Conservation (phyloP, 2,113 vertebrate genomes). For the Mesitornis unicolor region DNA sequence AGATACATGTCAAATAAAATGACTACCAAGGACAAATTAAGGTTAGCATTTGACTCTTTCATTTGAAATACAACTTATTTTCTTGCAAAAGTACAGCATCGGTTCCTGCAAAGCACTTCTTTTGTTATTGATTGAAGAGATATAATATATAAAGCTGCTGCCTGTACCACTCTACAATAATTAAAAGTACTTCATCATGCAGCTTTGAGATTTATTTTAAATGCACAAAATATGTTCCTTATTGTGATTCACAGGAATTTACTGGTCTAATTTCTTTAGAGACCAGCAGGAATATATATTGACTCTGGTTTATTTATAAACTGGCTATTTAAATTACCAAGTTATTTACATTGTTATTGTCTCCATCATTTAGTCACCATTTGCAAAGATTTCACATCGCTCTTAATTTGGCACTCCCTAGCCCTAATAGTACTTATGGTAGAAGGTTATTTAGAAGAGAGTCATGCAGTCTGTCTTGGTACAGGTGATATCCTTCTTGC, state of each 20-base stretch:
- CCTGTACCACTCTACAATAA: constrained; percentile 63
- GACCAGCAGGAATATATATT: constrained; percentile 58
- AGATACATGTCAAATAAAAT: not conserved
- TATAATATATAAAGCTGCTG: constrained; percentile 66
- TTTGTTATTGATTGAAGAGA: constrained; percentile 59
- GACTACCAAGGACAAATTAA: constrained; percentile 26
- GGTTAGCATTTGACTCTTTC: not conserved
- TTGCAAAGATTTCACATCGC: constrained; percentile 36
- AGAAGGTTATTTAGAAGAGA: not conserved
- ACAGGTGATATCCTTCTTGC: not conserved
- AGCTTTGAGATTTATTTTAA: constrained; percentile 62
- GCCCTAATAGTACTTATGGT: not conserved
- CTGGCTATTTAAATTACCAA: constrained; percentile 52
- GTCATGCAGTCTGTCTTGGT: not conserved
- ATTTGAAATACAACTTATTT: constrained; percentile 36
- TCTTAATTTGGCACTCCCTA: constrained; percentile 42
- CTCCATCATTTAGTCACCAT: constrained; percentile 57
- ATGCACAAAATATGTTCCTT: constrained; percentile 56
- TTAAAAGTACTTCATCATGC: constrained; percentile 70
- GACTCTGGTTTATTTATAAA: constrained; percentile 64
- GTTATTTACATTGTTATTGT: constrained; percentile 66
- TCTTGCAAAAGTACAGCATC: constrained; percentile 41
- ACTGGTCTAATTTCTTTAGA: constrained; percentile 67
- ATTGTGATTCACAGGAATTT: constrained; percentile 67
- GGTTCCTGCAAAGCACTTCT: constrained; percentile 47